A percentile compares a stretch with the other conserved stretches of the same genome.
Evolutionary conservation across 2,888 invertebrate species (phyloP).

Genomic region (Oligia strigilis): DNA sequence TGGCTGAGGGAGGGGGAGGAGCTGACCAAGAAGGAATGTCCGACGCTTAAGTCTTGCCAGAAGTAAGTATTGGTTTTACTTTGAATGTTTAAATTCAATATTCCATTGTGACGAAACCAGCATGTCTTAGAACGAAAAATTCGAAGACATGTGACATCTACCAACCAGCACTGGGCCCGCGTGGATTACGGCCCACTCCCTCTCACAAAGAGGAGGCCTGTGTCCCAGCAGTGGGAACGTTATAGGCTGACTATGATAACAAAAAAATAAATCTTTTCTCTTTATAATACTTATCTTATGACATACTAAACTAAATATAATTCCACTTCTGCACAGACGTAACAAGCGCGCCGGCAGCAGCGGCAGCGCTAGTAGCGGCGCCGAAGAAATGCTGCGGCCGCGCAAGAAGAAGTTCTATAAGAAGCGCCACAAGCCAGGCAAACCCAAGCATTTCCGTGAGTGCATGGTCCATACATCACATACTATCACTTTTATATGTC

Average conservation of each 20-base stretch:
- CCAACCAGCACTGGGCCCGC: too few relatives aligned
- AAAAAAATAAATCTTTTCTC: neutral
- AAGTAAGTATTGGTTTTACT: slow-evolving; percentile 79
- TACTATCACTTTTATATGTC: slow-evolving; percentile 70
- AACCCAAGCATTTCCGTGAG: slow-evolving; percentile 88
- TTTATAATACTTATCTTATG: neutral
- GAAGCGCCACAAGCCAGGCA: slow-evolving; percentile 91
- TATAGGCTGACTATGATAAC: neutral
- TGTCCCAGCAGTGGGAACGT: too few relatives aligned
- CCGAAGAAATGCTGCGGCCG: slow-evolving; percentile 86
- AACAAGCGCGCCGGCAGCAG: slow-evolving; percentile 88
- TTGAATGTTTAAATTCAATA: neutral
- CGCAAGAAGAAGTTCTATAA: slow-evolving; percentile 92
- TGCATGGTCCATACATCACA: slow-evolving; percentile 76
- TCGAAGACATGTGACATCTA: too few relatives aligned
- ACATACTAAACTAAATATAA: too few relatives aligned
- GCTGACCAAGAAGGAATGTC: slow-evolving; percentile 85
- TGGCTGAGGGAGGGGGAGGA: slow-evolving; percentile 89
- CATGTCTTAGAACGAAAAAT: too few relatives aligned
- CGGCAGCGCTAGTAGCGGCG: slow-evolving; percentile 88
- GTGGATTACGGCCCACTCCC: too few relatives aligned
- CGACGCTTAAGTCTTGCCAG: slow-evolving; percentile 86
- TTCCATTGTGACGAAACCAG: too few relatives aligned
- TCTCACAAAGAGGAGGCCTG: too few relatives aligned
- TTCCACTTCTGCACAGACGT: slow-evolving; percentile 72